These are phyloP conservation scores for Chaenocephalus aceratus DNA, from an alignment of 2,113 vertebrate genomes.

Conservation along the genomic window DNA sequence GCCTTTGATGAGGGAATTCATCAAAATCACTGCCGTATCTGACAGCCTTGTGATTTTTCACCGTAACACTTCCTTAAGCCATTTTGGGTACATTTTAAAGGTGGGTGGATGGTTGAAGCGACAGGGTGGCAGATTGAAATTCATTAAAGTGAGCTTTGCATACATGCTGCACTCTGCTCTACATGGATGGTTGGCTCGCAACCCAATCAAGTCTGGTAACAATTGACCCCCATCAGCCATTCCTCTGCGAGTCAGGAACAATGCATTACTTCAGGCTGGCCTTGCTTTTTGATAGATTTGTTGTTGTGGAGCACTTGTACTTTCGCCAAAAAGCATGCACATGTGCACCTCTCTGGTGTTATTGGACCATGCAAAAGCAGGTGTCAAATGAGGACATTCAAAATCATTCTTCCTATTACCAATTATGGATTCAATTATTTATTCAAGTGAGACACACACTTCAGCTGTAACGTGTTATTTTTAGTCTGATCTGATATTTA, in stretches of 20 bases:
- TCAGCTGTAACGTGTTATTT: too few species aligned
- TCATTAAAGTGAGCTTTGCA: slow-evolving; percentile 68
- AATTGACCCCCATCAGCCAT: slow-evolving; percentile 60
- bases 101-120: slow-evolving; percentile 40
- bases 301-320: slow-evolving; percentile 25
- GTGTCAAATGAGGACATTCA: not conserved
- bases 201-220: slow-evolving; percentile 72
- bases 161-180: slow-evolving; percentile 38
- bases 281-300: slow-evolving; percentile 18
- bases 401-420: not conserved
- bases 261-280: slow-evolving; percentile 46
- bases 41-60: slow-evolving; percentile 64
- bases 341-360: not conserved
- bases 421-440: not conserved
- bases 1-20: slow-evolving; percentile 81
- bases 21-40: slow-evolving; percentile 73
- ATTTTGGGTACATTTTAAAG: slow-evolving; percentile 55
- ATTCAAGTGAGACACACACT: not conserved
- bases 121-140: slow-evolving; percentile 61
- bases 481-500: not conserved
- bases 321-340: not conserved
- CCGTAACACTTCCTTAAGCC: slow-evolving; percentile 55
- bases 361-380: not conserved
- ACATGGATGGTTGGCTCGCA: slow-evolving; percentile 65
- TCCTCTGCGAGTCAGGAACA: slow-evolving; percentile 50